Percentiles rank a stretch among this genome's conserved stretches.
phyloP scores from a whole-genome alignment of 2,797 vertebrate species.

The Arctocebus calabarensis region DNA sequence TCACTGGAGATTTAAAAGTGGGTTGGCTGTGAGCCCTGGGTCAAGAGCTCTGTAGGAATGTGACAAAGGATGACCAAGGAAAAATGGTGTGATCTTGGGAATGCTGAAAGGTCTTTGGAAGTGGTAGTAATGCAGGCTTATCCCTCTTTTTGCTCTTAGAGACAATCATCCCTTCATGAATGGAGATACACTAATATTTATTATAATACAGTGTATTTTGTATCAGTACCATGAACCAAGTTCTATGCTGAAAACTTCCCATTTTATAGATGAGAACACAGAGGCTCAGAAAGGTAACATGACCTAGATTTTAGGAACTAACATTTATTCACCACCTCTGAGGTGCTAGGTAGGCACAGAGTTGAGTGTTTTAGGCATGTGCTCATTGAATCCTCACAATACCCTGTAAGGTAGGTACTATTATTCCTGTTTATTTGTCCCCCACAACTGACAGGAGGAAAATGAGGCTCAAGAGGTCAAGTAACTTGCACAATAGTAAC shows the following conservation, averaged over 20 bases:
- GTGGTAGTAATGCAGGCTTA: background rate
- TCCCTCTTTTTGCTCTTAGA: background rate
- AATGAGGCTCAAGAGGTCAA: background rate
- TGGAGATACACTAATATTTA: background rate
- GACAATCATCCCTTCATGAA: background rate
- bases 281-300: background rate
- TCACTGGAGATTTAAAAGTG: background rate
- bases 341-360: background rate
- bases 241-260: background rate
- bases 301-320: background rate
- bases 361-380: background rate
- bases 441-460: background rate
- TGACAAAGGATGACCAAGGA: background rate
- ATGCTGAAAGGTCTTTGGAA: background rate
- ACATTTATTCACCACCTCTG: background rate
- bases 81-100: background rate
- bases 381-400: background rate
- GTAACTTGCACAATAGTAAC: background rate
- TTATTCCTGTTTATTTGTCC: background rate
- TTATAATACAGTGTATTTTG: background rate
- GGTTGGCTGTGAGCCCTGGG: background rate
- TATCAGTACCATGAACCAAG: background rate
- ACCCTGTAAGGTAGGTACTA: background rate
- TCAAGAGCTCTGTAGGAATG: background rate
- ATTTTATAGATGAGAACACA: background rate